Percentiles rank a stretch among this genome's conserved stretches.
These are phyloP conservation scores for Oreochromis mossambicus DNA, from an alignment of 2,797 vertebrate genomes.

Conservation along the genomic window DNA sequence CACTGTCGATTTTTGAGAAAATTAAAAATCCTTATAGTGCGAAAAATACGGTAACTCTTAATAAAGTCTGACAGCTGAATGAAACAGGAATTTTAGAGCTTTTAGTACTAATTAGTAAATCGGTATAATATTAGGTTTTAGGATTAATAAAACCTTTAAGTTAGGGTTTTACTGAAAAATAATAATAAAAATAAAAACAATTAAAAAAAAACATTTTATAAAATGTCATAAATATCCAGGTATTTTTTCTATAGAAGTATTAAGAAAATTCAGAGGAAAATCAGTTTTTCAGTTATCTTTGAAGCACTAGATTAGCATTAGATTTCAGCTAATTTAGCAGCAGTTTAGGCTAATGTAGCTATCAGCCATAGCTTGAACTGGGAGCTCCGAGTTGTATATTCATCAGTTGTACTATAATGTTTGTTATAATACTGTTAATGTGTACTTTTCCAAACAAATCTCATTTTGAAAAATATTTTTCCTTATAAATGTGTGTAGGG, in stretches of 20 bases:
- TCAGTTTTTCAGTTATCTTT: background rate
- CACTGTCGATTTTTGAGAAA: background rate
- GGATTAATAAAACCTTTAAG: background rate
- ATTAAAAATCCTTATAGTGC: accelerated
- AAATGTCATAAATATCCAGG: background rate
- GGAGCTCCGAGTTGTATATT: background rate
- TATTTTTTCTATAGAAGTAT: background rate
- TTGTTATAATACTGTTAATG: background rate
- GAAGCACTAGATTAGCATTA: accelerated
- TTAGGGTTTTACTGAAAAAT: background rate
- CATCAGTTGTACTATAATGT: background rate
- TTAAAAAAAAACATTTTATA: background rate
- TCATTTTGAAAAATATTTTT: background rate
- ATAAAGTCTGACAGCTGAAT: background rate
- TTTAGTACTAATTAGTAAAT: background rate
- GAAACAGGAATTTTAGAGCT: background rate
- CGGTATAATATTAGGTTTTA: background rate
- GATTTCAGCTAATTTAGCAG: background rate
- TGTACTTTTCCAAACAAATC: background rate
- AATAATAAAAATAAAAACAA: background rate
- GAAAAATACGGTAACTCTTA: background rate
- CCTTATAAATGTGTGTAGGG: background rate
- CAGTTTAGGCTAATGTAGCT: background rate
- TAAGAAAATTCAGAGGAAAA: background rate
- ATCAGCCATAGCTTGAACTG: background rate